Conservation (phyloP, 2,797 vertebrate genomes). For the Halcyon badia region DNA sequence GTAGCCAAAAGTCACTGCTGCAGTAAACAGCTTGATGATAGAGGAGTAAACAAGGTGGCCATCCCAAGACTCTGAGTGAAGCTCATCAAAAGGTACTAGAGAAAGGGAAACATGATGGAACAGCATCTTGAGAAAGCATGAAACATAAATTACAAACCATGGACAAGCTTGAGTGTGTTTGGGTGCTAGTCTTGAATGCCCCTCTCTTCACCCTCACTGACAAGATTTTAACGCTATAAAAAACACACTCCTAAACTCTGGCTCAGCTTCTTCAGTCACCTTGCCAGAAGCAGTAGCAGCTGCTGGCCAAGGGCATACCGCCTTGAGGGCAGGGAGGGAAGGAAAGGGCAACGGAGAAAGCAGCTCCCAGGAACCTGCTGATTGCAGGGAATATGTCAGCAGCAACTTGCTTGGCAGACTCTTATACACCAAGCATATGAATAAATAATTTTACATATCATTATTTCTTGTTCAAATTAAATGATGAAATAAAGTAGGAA, state of each 20-base stretch:
- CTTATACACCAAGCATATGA: neutral
- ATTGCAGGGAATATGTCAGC: neutral
- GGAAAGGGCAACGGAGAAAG: neutral
- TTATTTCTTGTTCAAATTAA: neutral
- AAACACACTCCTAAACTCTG: fast-evolving
- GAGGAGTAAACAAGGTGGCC: neutral
- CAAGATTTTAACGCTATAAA: neutral
- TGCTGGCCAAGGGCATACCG: neutral
- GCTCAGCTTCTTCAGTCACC: neutral
- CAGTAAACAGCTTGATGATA: neutral
- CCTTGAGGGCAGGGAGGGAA: neutral
- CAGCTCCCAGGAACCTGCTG: neutral
- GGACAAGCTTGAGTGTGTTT: neutral
- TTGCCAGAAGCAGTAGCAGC: neutral
- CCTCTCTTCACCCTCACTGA: neutral
- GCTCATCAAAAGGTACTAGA: neutral
- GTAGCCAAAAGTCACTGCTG: neutral
- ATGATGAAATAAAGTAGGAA: neutral
- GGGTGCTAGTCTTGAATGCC: neutral
- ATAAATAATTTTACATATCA: neutral
- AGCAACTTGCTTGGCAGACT: neutral
- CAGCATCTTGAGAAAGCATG: neutral
- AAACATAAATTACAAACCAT: neutral
- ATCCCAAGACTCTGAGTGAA: neutral
- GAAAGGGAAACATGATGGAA: neutral